phyloP scores from a whole-genome alignment of 2,888 invertebrate species.

The Sialis fuliginosa region DNA sequence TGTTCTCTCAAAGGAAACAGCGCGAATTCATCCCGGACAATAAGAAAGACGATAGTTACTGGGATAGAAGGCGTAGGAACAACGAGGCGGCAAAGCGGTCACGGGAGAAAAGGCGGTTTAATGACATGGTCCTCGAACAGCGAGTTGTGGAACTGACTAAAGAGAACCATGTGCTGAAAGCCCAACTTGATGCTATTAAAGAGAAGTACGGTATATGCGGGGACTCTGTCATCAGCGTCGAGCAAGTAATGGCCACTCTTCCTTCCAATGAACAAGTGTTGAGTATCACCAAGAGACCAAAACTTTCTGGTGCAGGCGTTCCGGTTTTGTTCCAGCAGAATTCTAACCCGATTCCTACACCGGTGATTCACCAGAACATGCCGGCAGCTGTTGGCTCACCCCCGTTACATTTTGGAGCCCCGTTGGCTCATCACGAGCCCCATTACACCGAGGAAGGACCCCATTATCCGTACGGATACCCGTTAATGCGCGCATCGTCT shows the following conservation, averaged over 20 bases:
- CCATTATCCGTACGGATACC: conserved; percentile 12
- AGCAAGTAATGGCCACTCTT: conserved; percentile 72
- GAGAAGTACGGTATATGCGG: conserved; percentile 85
- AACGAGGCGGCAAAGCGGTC: conserved; percentile 95
- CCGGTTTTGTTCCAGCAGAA: conserved; percentile 37
- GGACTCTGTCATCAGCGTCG: conserved; percentile 70
- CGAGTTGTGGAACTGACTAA: conserved; percentile 85
- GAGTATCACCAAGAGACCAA: conserved; percentile 62
- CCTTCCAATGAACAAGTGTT: conserved; percentile 74
- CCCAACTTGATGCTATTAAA: conserved; percentile 81
- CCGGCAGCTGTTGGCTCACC: conserved; percentile 20
- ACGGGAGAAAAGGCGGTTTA: conserved; percentile 88
- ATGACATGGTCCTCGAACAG: conserved; percentile 92
- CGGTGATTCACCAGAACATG: conserved; percentile 40
- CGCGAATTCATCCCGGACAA: conserved; percentile 92
- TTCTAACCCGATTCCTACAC: conserved; percentile 36
- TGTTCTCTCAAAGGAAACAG: conserved; percentile 82
- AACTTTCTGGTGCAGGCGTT: conserved; percentile 22
- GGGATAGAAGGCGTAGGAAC: conserved; percentile 89
- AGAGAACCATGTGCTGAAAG: conserved; percentile 87
- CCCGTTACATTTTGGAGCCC: conserved; percentile 11
- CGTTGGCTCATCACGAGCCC: conserved; percentile 17
- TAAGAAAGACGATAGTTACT: conserved; percentile 93
- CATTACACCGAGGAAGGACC: conserved; percentile 21
- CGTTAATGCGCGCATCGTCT: conserved; percentile 17